Evolutionary conservation across 2,888 invertebrate species (phyloP), one percentile per base, ranked within the genome.

Genomic region (Brenthis ino): DNA sequence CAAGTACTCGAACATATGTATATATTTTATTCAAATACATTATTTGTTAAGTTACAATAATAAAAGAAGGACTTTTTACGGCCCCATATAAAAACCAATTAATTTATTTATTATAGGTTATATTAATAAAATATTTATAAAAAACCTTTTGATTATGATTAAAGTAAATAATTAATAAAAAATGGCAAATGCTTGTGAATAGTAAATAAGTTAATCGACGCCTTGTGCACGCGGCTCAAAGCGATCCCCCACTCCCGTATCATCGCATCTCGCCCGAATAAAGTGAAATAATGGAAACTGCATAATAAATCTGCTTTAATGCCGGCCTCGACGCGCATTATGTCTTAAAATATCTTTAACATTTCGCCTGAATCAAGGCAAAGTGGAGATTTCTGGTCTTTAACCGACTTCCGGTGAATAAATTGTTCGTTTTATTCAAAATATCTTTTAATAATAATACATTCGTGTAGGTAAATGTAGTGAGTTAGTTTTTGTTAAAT

Each of bases 281-380:
- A 68, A 71, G 71, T 69, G 69, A 71, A 73, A 69, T 71, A 73
- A 73, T 73, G 69, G 71, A 71, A 71, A 69, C 65, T 69, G 64
- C 64, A 71, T 67, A 67, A 71, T 69, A 69, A 71, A 73, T 73
- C 58, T 67, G 57, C 67, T 71, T 69, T 69, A 73, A 69, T 58
- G 65, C n/a, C 69, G 67, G 56, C 71, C 73, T 73, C 67, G 71
- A 55, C 61, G 58, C 33, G 53, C 65, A 61, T 56, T 69, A 56
- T 51, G 43, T 69, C 53, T 64, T 67, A 55, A 67, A 72, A 68
- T 71, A 64, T 73, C 69, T 69, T 65, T 60, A 64, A 64, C 56
- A 64, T 64, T 70, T 57, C 61, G 51, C 50, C 37, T 55, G 56
- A 61, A 57, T 63, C 57, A 64, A 67, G 69, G 69, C n/a, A 20